Base-by-base conservation (phyloP, 1,140 invertebrate species). In the Bradynema listronoti region DNA sequence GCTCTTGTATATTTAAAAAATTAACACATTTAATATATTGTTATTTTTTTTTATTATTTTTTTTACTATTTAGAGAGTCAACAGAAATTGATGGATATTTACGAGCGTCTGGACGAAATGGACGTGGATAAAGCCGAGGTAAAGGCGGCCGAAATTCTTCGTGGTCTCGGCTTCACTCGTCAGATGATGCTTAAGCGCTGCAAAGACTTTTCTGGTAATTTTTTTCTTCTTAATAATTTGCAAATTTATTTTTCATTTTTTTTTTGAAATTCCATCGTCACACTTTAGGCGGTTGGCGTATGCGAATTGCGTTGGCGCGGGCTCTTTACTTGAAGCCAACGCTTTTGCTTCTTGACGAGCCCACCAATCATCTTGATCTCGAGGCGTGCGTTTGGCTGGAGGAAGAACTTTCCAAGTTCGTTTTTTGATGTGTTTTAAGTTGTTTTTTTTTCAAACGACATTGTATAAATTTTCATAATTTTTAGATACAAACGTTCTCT, bases 301-400 rank as follows among this genome's bases (percentile, higher is more conserved):
- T 32, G n/a, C 69, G 69, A n/a, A 32, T 68, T 30, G 55, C 59
- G 6, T 56, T 68, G 43, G 47, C 63, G 58, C 66, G 46, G 1
- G 16, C 56, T 4, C 71, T 85, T 34, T 84, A 84, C 70, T 69
- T 95, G 58, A 91, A 96, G 81, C 93, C 94, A 3, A 95, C 91
- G 11, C 80, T 98, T 0, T 80, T 99, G 16, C 81, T 99, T 73
- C 85, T 98, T 30, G 94, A 98, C 81, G 94, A 99, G 85, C 94
- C 94, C 66, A 85, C 84, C 2, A 85, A 85, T 75, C 84, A 85
- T 77, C 77, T 85, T n/a, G 92, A 97, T 85, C 82, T 97, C 19
- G 95, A 97, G 79, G 93, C 93, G 65, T 93, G 97, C 49, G 97
- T 97, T 83, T 99, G 94, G 94, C 82, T 98, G 9, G 93, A 98